Conservation (phyloP, 2,113 vertebrate genomes). For the Clinocottus analis region DNA sequence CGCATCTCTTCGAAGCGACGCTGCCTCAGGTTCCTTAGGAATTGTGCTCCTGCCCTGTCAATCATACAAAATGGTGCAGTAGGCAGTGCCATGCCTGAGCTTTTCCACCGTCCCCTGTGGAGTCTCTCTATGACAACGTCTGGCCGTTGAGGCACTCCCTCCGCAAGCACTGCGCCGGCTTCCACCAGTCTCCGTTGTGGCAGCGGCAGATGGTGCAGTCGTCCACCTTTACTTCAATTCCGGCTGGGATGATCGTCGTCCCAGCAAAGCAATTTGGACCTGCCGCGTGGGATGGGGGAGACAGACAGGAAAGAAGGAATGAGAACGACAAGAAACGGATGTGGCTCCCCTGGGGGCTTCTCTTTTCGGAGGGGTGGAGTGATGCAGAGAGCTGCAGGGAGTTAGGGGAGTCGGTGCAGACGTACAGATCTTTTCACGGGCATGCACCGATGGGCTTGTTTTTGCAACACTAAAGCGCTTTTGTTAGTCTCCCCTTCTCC, state of each 20-base stretch:
- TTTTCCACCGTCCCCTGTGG: constrained; percentile 58
- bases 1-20: constrained; percentile 47
- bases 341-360: constrained; percentile 68
- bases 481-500: constrained; percentile 82
- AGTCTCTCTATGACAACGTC: constrained; percentile 87
- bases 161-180: constrained; percentile 97
- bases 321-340: constrained; percentile 71
- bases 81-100: constrained; percentile 74
- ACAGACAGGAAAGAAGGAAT: constrained; percentile 58
- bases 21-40: constrained; percentile 71
- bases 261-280: constrained; percentile 99
- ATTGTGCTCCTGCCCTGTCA: constrained; percentile 82
- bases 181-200: constrained; percentile 99
- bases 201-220: constrained; percentile 99
- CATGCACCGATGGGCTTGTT: constrained; percentile 83
- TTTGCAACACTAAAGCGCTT: constrained; percentile 84
- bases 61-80: constrained; percentile 74
- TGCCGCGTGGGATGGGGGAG: constrained; percentile 78
- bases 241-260: constrained; percentile 98
- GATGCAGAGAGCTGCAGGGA: constrained; percentile 71
- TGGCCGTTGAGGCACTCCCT: constrained; percentile 97
- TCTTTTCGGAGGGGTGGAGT: constrained; percentile 64
- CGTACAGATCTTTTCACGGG: constrained; percentile 82
- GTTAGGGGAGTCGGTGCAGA: constrained; percentile 76
- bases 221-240: constrained; percentile 99